Percentiles rank a stretch among this genome's conserved stretches.
phyloP scores from a whole-genome alignment of 2,113 vertebrate genomes.

The Himantopus leucocephalus region DNA sequence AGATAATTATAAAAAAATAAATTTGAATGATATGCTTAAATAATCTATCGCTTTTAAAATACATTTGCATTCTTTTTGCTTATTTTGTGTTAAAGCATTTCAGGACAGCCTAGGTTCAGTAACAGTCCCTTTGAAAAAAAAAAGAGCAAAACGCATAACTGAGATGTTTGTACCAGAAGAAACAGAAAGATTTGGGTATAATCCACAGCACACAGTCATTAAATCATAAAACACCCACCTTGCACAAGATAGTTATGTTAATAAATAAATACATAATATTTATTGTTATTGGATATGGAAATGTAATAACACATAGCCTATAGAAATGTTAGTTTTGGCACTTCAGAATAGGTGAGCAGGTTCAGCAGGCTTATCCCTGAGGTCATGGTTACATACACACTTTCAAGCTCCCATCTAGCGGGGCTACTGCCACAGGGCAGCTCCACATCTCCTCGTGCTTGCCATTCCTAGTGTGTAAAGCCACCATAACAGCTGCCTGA shows the following conservation, averaged over 20 bases:
- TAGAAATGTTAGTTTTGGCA: neutral
- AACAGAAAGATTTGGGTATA: neutral
- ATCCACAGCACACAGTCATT: neutral
- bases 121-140: neutral
- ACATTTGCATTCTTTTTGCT: neutral
- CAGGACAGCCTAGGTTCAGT: neutral
- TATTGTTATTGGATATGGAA: neutral
- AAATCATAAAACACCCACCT: neutral
- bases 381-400: neutral
- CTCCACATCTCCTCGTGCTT: neutral
- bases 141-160: neutral
- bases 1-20: neutral
- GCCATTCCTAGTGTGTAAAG: neutral
- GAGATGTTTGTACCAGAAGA: neutral
- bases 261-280: neutral
- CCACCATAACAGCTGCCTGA: neutral
- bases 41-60: neutral
- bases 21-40: neutral
- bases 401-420: fast-evolving
- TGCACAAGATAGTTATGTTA: neutral
- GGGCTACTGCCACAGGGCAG: neutral
- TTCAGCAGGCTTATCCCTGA: neutral
- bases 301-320: neutral
- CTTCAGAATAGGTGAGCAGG: neutral
- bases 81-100: neutral